phyloP scores from a whole-genome alignment of 1,140 invertebrate genomes.

The Chlorops oryzae region DNA sequence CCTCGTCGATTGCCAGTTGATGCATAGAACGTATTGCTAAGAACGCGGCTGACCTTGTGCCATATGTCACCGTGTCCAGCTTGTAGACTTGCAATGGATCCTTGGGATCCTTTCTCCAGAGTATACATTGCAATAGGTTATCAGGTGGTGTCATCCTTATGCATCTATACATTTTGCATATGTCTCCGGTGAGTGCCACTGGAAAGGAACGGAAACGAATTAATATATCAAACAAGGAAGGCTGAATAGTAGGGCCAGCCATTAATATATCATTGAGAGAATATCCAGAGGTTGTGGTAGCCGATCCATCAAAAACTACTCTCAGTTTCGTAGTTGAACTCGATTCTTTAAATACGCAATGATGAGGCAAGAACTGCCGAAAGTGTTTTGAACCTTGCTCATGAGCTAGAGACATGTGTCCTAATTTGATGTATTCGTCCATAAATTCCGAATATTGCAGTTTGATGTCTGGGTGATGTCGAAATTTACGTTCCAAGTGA shows the following conservation, averaged over 20 bases:
- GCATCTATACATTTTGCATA: slow-evolving; percentile 22
- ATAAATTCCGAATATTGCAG: no score
- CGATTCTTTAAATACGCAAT: slow-evolving; percentile 13
- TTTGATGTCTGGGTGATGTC: neutral
- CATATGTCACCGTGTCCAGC: slow-evolving; percentile 31
- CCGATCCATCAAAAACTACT: slow-evolving; percentile 16
- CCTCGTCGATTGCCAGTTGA: slow-evolving; percentile 1
- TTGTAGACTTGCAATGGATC: slow-evolving; percentile 15
- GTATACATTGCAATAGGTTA: slow-evolving; percentile 11
- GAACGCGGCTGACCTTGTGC: slow-evolving; percentile 19
- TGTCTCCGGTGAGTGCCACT: slow-evolving; percentile 11
- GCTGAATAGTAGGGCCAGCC: slow-evolving; percentile 17
- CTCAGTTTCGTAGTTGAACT: slow-evolving; percentile 21
- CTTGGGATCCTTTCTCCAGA: neutral
- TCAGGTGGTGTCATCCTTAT: slow-evolving; percentile 1
- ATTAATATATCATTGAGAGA: slow-evolving; percentile 20
- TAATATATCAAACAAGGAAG: slow-evolving; percentile 31
- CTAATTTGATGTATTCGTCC: slow-evolving; percentile 6
- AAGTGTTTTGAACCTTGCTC: neutral
- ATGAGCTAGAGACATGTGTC: slow-evolving; percentile 1
- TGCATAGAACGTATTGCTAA: slow-evolving; percentile 4
- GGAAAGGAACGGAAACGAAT: slow-evolving; percentile 40
- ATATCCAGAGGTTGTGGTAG: slow-evolving; percentile 8
- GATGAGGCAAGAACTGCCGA: slow-evolving; percentile 17
- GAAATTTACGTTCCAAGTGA: neutral